Conservation (phyloP, 23 tunicate genomes). For the Styela plicata region DNA sequence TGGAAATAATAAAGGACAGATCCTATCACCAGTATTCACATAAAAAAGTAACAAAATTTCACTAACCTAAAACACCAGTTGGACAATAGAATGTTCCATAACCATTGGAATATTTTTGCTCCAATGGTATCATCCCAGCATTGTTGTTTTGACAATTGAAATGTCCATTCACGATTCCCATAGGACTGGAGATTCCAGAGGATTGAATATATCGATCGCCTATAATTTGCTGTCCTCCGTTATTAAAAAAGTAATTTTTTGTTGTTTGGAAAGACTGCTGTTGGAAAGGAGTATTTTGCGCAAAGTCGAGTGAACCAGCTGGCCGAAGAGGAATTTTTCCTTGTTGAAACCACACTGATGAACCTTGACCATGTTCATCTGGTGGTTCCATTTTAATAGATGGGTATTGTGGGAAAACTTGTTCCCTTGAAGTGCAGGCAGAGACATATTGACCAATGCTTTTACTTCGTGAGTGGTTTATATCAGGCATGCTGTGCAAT, state of each 20-base stretch:
- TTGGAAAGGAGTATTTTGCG: too few relatives aligned
- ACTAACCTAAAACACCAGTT: neutral
- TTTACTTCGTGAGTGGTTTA: neutral
- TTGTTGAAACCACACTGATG: neutral
- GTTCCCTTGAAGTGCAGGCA: neutral
- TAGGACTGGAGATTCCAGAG: neutral
- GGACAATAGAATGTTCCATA: neutral
- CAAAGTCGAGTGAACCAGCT: neutral
- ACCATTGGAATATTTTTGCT: neutral
- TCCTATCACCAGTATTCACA: too few relatives aligned
- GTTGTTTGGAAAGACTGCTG: neutral
- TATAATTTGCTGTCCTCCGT: neutral
- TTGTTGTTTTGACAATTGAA: neutral
- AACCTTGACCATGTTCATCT: neutral
- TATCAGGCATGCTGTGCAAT: constrained; percentile 33
- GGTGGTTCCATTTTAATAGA: neutral
- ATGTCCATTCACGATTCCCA: neutral
- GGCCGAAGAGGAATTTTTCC: neutral
- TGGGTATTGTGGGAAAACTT: neutral
- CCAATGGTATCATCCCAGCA: neutral
- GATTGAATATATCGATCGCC: neutral
- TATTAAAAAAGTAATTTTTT: too few relatives aligned
- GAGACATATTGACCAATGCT: neutral
- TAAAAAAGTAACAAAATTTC: too few relatives aligned
- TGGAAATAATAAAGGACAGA: too few relatives aligned